Evolutionary conservation across 2,797 vertebrate genomes (phyloP).

Genomic region (Odontamblyopus rebecca): DNA sequence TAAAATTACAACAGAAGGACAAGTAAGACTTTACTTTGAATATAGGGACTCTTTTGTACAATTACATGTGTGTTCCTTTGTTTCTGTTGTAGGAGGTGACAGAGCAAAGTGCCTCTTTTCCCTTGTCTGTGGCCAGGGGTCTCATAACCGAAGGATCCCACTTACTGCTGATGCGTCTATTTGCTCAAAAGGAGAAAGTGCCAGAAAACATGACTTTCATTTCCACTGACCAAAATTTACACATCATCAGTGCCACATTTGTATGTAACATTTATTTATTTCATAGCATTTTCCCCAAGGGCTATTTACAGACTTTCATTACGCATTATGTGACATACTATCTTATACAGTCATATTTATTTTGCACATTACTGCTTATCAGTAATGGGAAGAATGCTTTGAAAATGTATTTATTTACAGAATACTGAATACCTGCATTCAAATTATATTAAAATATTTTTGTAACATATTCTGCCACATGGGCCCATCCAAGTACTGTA

Average conservation of each 20-base stretch:
- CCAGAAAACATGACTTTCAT: slow-evolving; percentile 80
- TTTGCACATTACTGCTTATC: neutral
- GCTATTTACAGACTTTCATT: neutral
- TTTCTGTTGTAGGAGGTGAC: slow-evolving; percentile 62
- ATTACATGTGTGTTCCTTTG: slow-evolving; percentile 12
- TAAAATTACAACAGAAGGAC: slow-evolving; percentile 74
- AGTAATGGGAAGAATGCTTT: too few relatives aligned
- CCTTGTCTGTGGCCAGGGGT: slow-evolving; percentile 66
- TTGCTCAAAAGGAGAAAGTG: slow-evolving; percentile 73
- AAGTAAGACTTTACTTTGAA: slow-evolving; percentile 73
- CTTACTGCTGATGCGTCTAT: slow-evolving; percentile 85
- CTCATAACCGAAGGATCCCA: slow-evolving; percentile 85
- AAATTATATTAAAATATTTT: too few relatives aligned
- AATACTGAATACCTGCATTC: too few relatives aligned
- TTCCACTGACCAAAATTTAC: slow-evolving; percentile 73
- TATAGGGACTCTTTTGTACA: neutral
- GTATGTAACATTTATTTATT: slow-evolving; percentile 73
- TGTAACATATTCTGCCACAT: too few relatives aligned
- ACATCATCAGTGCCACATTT: slow-evolving; percentile 77
- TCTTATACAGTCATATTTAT: neutral
- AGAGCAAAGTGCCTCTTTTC: slow-evolving; percentile 56
- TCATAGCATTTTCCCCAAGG: neutral
- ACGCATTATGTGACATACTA: neutral
- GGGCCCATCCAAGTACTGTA: too few relatives aligned
- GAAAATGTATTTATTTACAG: too few relatives aligned